Base-by-base conservation (phyloP, 2,797 vertebrate species). In the Pangasius mekongensis region DNA sequence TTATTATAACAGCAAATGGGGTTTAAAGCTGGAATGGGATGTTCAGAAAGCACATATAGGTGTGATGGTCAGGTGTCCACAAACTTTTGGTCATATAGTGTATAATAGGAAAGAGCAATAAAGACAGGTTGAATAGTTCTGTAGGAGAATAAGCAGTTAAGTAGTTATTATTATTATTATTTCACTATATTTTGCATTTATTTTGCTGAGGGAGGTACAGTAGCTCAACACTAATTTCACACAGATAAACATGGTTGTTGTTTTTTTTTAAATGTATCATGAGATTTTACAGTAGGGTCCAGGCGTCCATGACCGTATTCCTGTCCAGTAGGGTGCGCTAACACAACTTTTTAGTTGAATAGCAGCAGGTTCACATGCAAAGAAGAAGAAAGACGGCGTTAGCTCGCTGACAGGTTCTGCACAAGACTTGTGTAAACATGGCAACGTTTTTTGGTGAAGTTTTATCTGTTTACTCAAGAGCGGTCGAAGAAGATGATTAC, bases 371-470 rank as follows among this genome's bases (percentile, higher is more conserved):
- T 82, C 13, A 27, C 9, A 47, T 20, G 3, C n/a, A 20, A 33
- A 47, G 81, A 47, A 83, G 60, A 83, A 67, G 27, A 47, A n/a
- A 2, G 2, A 3, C 20, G 20, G 33, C 20, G 0, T 24, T 39
- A 11, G 18, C 22, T 67, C 33, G 82, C 82, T 47, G 13, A 39
- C 30, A 10, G 27, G 27, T 22, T 2, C 1, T 69, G 47, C n/a
- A 22, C 9, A 18, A 54, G 4, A 69, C 20, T 11, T 14, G 10
- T 64, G 58, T 24, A 33, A 71, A 11, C 0, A 98, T 98, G 95
- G 98, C 98, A 14, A 99, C 98, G 0, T 99, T 99, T 93, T 99
- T 99, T n/a, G 98, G 98, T 0, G 98, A 99, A 86, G 97, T 99
- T 62, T 89, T 98, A 83, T 95, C 95, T 0, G 96, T 95, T 0